These are phyloP conservation scores for Pammene aurita DNA, from an alignment of 2,888 invertebrate species.

Conservation along the genomic window DNA sequence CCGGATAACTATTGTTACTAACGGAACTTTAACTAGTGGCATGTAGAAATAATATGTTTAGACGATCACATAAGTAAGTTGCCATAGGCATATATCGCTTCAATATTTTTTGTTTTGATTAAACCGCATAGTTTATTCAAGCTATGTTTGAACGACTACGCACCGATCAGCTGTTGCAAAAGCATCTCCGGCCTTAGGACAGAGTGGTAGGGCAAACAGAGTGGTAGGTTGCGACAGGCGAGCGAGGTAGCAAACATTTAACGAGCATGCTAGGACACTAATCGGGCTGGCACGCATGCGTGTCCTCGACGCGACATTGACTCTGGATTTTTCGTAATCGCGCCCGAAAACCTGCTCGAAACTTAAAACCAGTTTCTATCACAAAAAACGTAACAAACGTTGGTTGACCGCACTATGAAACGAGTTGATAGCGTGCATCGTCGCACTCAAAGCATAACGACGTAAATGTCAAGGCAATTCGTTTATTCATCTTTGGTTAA, in stretches of 20 bases:
- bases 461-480: constrained; percentile 18
- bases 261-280: constrained; percentile 17
- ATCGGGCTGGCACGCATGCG: constrained; percentile 12
- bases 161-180: constrained; percentile 50
- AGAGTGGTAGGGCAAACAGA: constrained; percentile 51
- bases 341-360: constrained; percentile 33
- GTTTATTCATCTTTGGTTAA: not conserved
- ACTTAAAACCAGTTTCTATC: constrained; percentile 34
- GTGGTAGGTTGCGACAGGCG: constrained; percentile 54
- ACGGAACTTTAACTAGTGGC: too few species aligned
- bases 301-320: constrained; percentile 41
- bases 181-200: constrained; percentile 56
- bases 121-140: constrained; percentile 26
- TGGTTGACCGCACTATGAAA: constrained; percentile 17
- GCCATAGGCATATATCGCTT: not conserved
- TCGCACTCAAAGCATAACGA: not conserved
- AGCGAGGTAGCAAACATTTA: constrained; percentile 54
- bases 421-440: constrained; percentile 11
- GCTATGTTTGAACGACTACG: constrained; percentile 30
- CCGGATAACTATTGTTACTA: too few species aligned
- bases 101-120: constrained; percentile 28
- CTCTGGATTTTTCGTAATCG: constrained; percentile 40
- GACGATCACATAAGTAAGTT: not conserved
- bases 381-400: constrained; percentile 27
- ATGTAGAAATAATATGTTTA: not conserved